phyloP scores from a whole-genome alignment of 1,140 invertebrate species.

The Pogonus chalceus region DNA sequence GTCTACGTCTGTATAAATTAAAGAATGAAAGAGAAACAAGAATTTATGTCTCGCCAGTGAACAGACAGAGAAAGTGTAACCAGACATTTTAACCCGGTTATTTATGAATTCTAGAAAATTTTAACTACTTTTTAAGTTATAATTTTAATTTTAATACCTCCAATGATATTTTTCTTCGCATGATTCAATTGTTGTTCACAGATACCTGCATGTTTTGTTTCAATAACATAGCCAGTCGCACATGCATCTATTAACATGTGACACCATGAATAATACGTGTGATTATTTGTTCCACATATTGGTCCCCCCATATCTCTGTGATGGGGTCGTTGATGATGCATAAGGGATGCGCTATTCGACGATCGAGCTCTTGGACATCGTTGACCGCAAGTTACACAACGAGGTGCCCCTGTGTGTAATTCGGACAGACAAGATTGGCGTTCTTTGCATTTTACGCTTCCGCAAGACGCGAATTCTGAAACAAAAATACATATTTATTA shows the following conservation, averaged over 20 bases:
- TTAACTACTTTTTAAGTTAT: too few relatives aligned
- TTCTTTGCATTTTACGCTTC: conserved; percentile 58
- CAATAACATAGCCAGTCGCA: conserved; percentile 64
- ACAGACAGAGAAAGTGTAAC: too few relatives aligned
- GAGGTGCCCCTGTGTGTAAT: conserved; percentile 53
- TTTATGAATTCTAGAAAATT: too few relatives aligned
- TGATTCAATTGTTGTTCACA: conserved; percentile 41
- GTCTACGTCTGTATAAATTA: too few relatives aligned
- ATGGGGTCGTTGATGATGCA: conserved; percentile 19
- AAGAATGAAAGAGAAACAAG: too few relatives aligned
- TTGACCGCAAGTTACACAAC: conserved; percentile 64
- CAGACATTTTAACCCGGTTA: too few relatives aligned
- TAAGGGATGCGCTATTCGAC: conserved; percentile 23
- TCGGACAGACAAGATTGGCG: conserved; percentile 69
- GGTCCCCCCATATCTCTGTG: conserved; percentile 38
- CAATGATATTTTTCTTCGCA: too few relatives aligned
- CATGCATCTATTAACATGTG: conserved; percentile 78
- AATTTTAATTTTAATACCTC: too few relatives aligned
- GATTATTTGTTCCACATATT: conserved; percentile 73
- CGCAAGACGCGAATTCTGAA: conserved; percentile 65
- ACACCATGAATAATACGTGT: conserved; percentile 79
- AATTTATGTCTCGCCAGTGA: too few relatives aligned
- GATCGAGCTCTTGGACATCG: conserved; percentile 39
- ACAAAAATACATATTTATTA: conserved; percentile 9
- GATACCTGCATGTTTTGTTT: conserved; percentile 60